phyloP scores from a whole-genome alignment of 1,140 invertebrate genomes.

The Drosophila sechellia region DNA sequence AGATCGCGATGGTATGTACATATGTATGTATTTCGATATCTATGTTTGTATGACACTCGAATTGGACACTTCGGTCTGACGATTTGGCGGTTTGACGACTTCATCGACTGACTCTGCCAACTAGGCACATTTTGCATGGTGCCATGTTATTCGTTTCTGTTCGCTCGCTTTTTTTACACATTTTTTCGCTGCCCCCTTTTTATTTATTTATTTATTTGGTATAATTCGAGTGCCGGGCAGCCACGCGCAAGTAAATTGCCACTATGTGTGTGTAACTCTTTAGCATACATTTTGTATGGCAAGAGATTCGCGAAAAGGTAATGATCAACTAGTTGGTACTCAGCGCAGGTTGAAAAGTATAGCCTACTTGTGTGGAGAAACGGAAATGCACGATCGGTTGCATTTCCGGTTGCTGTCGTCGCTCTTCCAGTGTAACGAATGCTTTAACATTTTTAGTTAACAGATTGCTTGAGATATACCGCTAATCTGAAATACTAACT shows the following conservation, averaged over 20 bases:
- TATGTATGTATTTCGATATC: conserved; percentile 6
- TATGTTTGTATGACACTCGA: conserved; percentile 49
- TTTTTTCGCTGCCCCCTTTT: conserved; percentile 14
- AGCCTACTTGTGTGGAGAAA: too few relatives aligned
- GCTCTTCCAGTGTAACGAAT: too few relatives aligned
- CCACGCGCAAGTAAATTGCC: conserved; percentile 53
- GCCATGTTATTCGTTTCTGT: conserved; percentile 2
- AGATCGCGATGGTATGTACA: conserved; percentile 4
- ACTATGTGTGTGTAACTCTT: conserved; percentile 6
- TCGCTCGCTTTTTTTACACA: conserved; percentile 13
- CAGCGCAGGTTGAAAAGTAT: conserved; percentile 4
- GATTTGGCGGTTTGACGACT: not conserved
- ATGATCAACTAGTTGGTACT: conserved; percentile 19
- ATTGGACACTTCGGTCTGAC: conserved; percentile 56
- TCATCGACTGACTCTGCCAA: conserved; percentile 56
- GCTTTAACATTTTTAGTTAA: too few relatives aligned
- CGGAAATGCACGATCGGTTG: too few relatives aligned
- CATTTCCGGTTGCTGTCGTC: too few relatives aligned
- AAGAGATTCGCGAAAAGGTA: not conserved
- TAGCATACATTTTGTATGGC: conserved; percentile 15
- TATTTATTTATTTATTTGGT: conserved; percentile 34
- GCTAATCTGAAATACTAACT: too few relatives aligned
- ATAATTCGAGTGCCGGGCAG: conserved; percentile 31
- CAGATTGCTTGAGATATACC: too few relatives aligned
- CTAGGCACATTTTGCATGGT: conserved; percentile 52